phyloP scores from a whole-genome alignment of 1,140 invertebrate genomes.

The Battus philenor region DNA sequence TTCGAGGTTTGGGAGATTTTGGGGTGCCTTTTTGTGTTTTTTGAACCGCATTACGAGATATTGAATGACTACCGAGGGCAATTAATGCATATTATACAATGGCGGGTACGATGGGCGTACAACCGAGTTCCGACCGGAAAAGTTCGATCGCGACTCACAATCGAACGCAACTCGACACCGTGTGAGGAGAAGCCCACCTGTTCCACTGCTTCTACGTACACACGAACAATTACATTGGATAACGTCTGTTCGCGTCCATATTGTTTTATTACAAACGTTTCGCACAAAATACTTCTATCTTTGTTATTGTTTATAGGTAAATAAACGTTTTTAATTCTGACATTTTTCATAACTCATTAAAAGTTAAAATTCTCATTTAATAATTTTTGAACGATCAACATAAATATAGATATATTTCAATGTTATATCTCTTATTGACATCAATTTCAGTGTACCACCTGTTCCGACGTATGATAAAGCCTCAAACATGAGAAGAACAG shows the following conservation, averaged over 20 bases:
- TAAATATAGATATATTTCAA: too few relatives aligned
- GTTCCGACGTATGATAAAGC: too few relatives aligned
- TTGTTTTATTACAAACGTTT: too few relatives aligned
- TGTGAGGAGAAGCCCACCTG: slow-evolving; percentile 50
- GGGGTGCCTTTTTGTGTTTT: slow-evolving; percentile 51
- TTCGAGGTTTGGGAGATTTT: slow-evolving; percentile 50
- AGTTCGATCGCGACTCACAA: slow-evolving; percentile 50
- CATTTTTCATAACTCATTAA: too few relatives aligned
- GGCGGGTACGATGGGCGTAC: slow-evolving; percentile 46
- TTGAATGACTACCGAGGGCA: slow-evolving; percentile 62
- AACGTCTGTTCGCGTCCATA: background rate
- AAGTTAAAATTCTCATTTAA: too few relatives aligned
- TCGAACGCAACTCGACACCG: slow-evolving; percentile 52
- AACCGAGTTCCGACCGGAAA: slow-evolving; percentile 68
- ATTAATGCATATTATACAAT: slow-evolving; percentile 59
- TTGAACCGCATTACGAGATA: slow-evolving; percentile 46
- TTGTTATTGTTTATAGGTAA: too few relatives aligned
- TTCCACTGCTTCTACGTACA: slow-evolving; percentile 16
- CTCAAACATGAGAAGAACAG: too few relatives aligned
- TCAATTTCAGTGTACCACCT: too few relatives aligned
- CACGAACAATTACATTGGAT: background rate
- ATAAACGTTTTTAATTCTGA: too few relatives aligned
- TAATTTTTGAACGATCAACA: too few relatives aligned
- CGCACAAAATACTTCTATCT: too few relatives aligned
- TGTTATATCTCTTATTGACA: too few relatives aligned